Conservation (phyloP, 2,888 invertebrate species). For the Meiosimyza platycephala region DNA sequence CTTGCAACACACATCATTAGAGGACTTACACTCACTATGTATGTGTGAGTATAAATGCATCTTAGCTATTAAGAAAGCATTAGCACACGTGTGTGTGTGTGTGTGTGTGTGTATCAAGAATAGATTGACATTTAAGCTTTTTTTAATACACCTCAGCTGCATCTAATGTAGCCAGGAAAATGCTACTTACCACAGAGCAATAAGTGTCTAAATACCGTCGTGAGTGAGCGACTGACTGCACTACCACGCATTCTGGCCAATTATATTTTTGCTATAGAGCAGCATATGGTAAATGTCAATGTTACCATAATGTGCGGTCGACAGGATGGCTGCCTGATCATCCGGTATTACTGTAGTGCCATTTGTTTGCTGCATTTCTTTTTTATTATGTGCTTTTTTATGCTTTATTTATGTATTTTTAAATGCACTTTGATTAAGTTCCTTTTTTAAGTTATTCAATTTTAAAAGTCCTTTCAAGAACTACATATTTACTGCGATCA, state of each 20-base stretch:
- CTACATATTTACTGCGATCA: not conserved
- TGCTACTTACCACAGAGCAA: not conserved
- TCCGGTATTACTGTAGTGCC: no score
- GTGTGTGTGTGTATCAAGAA: not conserved
- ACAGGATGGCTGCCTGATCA: no score
- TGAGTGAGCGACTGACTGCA: not conserved
- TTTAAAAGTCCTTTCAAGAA: no score
- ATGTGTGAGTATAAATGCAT: not conserved
- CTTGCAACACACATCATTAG: not conserved
- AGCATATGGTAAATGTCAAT: conserved; percentile 9
- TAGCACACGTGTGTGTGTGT: not conserved
- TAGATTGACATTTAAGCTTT: conserved; percentile 15
- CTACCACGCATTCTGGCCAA: not conserved
- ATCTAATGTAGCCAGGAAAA: conserved; percentile 6
- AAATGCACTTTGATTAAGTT: not conserved
- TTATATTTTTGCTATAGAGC: no score
- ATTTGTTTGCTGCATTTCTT: no score
- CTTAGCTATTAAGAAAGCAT: not conserved
- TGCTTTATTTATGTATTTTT: not conserved
- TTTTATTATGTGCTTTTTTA: not conserved
- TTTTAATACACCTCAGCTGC: conserved; percentile 20
- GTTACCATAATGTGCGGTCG: conserved; percentile 13
- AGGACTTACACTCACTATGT: not conserved
- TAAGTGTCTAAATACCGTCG: not conserved
- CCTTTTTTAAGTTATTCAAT: no score